phyloP scores from a whole-genome alignment of 2,888 invertebrate species.

The Sminthurinus aureus region DNA sequence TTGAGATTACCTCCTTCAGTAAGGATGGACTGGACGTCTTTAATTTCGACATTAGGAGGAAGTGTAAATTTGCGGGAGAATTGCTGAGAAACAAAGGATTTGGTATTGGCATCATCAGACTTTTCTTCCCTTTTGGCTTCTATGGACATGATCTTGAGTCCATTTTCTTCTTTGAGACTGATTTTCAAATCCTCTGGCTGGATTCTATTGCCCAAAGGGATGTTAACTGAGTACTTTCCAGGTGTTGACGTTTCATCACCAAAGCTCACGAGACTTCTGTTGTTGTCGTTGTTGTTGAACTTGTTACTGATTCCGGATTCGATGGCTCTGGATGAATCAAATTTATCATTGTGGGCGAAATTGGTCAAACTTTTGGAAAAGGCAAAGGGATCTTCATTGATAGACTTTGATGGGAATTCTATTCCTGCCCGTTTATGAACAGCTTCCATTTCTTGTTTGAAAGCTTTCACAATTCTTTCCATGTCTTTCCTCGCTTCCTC shows the following conservation, averaged over 20 bases:
- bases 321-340: neutral
- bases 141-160: constrained; percentile 13
- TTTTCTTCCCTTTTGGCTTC: constrained; percentile 30
- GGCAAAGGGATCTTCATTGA: neutral
- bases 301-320: neutral
- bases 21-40: constrained; percentile 57
- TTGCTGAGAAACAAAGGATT: constrained; percentile 57
- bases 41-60: constrained; percentile 58
- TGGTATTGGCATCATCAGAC: constrained; percentile 21
- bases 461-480: neutral
- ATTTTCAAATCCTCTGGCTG: constrained; percentile 29
- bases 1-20: constrained; percentile 58
- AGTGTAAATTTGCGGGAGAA: constrained; percentile 57
- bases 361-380: neutral
- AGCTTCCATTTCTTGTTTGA: neutral
- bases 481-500: neutral
- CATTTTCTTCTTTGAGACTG: constrained; percentile 28
- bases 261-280: neutral
- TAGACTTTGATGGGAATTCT: neutral
- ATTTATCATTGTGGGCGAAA: neutral
- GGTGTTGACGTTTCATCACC: neutral
- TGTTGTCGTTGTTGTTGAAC: neutral
- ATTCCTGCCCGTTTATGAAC: neutral
- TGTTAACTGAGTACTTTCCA: neutral
- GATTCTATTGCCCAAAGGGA: constrained; percentile 1